Evolutionary conservation across 1,140 invertebrate genomes (phyloP), one percentile per base, ranked within the genome.

Genomic region (Aphaenogaster floridana): DNA sequence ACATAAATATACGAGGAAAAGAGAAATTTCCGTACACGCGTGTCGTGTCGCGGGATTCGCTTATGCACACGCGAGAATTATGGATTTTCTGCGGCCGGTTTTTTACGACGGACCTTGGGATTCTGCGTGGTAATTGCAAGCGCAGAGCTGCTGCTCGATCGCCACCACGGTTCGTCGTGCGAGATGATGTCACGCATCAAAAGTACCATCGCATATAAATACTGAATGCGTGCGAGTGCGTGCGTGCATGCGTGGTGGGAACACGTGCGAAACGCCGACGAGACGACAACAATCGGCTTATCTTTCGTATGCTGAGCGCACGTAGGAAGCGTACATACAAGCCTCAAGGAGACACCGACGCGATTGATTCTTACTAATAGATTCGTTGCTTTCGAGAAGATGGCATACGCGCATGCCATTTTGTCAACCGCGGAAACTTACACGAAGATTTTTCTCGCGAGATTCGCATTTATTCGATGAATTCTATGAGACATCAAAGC

Each of bases 141-240:
- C 52, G 76, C 11, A n/a, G 45, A 71, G 21, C 42, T 78, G 63
- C 57, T 54, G 77, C 52, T 45, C 54, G 48, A 50, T 61, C 36
- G 42, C 57, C 39, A 50, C 36, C 48, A 34, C 48, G 39, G 45
- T 72, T 71, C 45, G 78, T 50, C 48, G 28, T 57, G 69, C 69
- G 64, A 42, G 86, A 86, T 91, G 89, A 90, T 90, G 89, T 91
- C 90, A 91, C 90, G 90, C 88, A 90, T 91, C 81, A 86, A 71
- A 90, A 91, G 89, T 90, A 72, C 11, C 36, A 50, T 42, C 68
- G 71, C 48, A 66, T 68, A 36, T 86, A 66, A 66, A 66, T 64
- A 87, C 17, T 42, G 36, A 54, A 7, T 72, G 39, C 59, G 77
- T 48, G 61, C 77, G 72, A 5, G 52, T 21, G 72, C 36, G 52